Conservation (phyloP, 2,888 invertebrate species). For the Agrilus mali region DNA sequence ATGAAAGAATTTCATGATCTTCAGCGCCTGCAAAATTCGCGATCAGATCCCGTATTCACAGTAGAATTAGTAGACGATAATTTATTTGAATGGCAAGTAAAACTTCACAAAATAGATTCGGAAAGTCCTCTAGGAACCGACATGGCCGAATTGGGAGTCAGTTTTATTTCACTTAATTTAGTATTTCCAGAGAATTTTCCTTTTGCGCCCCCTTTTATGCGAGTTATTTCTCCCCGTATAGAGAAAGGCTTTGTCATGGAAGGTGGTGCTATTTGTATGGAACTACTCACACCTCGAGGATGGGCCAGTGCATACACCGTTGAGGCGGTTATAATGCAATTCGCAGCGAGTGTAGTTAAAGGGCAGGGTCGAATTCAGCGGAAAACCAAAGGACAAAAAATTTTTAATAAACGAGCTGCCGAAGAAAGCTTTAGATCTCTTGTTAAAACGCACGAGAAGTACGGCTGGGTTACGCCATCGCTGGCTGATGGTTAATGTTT, state of each 20-base stretch:
- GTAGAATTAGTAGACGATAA: slow-evolving; percentile 79
- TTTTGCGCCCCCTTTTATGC: slow-evolving; percentile 73
- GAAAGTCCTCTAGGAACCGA: slow-evolving; percentile 75
- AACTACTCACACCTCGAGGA: slow-evolving; percentile 70
- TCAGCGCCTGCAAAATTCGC: slow-evolving; percentile 55
- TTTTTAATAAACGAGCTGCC: slow-evolving; percentile 68
- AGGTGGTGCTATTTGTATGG: slow-evolving; percentile 84
- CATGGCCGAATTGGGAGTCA: slow-evolving; percentile 63
- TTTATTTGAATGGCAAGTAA: slow-evolving; percentile 79
- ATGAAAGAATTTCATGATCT: slow-evolving; percentile 81
- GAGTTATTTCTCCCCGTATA: slow-evolving; percentile 48
- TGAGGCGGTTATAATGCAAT: slow-evolving; percentile 80
- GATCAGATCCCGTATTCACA: slow-evolving; percentile 63
- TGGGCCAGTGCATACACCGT: slow-evolving; percentile 84
- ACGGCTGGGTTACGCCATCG: slow-evolving; percentile 83
- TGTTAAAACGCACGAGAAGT: slow-evolving; percentile 82
- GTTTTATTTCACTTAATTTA: slow-evolving; percentile 64
- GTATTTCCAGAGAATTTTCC: slow-evolving; percentile 83
- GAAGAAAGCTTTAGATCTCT: slow-evolving; percentile 79
- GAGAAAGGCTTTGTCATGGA: slow-evolving; percentile 80
- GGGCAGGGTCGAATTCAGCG: slow-evolving; percentile 74
- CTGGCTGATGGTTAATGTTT: slow-evolving; percentile 64
- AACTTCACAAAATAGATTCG: slow-evolving; percentile 67
- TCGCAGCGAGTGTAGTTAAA: slow-evolving; percentile 78
- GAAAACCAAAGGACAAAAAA: slow-evolving; percentile 64